Conservation (phyloP, 2,113 vertebrate genomes). For the Centropus bengalensis region DNA sequence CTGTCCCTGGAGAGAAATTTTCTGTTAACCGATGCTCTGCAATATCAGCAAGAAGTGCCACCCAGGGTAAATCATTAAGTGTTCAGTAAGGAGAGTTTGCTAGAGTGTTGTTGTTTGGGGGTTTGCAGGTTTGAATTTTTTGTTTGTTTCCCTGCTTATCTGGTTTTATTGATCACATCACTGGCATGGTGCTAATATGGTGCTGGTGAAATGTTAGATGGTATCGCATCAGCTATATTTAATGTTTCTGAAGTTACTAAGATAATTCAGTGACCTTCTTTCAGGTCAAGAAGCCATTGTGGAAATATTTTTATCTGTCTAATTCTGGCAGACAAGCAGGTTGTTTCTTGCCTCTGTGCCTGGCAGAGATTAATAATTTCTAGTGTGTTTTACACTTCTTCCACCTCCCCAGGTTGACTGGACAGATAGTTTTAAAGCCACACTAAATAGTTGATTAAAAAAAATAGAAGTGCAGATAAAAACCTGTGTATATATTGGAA, state of each 20-base stretch:
- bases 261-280: neutral
- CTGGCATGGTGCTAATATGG: neutral
- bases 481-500: neutral
- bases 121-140: neutral
- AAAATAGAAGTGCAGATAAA: neutral
- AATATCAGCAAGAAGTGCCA: neutral
- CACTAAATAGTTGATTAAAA: neutral
- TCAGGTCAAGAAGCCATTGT: neutral
- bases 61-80: neutral
- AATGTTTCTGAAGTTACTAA: neutral
- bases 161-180: neutral
- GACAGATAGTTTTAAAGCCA: neutral
- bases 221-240: neutral
- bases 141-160: neutral
- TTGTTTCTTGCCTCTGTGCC: neutral
- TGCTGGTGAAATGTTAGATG: neutral
- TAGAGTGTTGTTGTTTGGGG: neutral
- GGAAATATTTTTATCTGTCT: neutral
- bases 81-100: neutral
- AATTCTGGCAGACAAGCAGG: neutral
- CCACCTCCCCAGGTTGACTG: neutral
- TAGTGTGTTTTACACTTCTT: neutral
- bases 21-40: neutral
- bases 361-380: neutral
- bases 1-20: neutral